phyloP scores from a whole-genome alignment of 2,888 invertebrate genomes.

The Eucera pruinosa region DNA sequence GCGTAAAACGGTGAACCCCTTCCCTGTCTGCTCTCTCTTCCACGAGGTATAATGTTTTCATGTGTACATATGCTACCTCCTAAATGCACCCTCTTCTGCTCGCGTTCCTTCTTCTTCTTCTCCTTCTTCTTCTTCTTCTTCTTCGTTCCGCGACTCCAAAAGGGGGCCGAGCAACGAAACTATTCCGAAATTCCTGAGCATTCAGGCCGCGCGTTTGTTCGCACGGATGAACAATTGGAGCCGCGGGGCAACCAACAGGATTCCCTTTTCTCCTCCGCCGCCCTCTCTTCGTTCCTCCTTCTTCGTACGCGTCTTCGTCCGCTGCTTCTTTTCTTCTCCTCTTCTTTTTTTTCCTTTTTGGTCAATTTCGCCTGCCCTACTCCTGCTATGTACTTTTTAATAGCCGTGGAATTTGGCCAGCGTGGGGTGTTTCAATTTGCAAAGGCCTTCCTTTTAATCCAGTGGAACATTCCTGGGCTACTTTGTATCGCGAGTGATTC shows the following conservation, averaged over 20 bases:
- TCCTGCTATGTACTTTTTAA: constrained; percentile 4
- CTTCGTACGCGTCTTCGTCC: not conserved
- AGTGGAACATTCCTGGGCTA: not conserved
- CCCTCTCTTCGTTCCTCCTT: not conserved
- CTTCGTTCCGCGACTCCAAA: constrained; percentile 5
- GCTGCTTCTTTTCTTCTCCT: not conserved
- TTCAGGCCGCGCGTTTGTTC: constrained; percentile 56
- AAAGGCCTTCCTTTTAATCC: too few relatives aligned
- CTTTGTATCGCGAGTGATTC: not conserved
- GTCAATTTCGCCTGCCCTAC: too few relatives aligned
- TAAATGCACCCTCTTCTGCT: constrained; percentile 63
- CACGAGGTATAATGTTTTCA: constrained; percentile 9
- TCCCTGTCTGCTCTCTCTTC: constrained; percentile 2
- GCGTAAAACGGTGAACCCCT: constrained; percentile 1
- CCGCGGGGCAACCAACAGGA: constrained; percentile 11
- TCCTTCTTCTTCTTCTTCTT: not conserved
- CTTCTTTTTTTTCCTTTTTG: too few relatives aligned
- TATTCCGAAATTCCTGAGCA: constrained; percentile 65
- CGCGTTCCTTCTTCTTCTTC: constrained; percentile 27
- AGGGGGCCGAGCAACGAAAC: constrained; percentile 40
- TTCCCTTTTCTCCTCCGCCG: constrained; percentile 11
- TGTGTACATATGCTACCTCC: constrained; percentile 47
- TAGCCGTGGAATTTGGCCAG: constrained; percentile 22
- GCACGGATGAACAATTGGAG: constrained; percentile 62
- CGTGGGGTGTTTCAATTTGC: too few relatives aligned